Evolutionary conservation across 2,113 vertebrate genomes (phyloP).

Genomic region (Hypomesus transpacificus): DNA sequence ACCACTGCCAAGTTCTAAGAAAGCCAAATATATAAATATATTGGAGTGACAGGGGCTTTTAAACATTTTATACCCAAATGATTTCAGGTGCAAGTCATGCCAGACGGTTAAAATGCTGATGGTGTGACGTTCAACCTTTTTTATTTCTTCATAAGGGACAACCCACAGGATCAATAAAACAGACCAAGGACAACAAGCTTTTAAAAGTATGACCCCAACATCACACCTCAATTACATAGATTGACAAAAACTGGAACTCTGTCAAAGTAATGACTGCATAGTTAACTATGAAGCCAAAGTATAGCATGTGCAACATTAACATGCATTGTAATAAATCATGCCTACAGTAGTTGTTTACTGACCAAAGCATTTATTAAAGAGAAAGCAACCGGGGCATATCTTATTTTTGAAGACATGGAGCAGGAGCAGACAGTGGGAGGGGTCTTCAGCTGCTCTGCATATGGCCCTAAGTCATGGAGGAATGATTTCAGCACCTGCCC

Average conservation of each 20-base stretch:
- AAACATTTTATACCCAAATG: constrained; percentile 25
- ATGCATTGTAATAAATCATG: neutral
- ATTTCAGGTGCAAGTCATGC: constrained; percentile 16
- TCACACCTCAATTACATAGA: neutral
- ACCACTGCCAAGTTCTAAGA: constrained; percentile 17
- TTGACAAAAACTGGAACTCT: neutral
- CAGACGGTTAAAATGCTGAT: neutral
- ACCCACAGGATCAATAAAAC: neutral
- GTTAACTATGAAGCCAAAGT: no score
- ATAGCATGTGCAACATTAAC: neutral
- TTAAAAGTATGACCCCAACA: neutral
- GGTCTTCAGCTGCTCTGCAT: constrained; percentile 33
- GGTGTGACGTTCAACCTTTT: constrained; percentile 2
- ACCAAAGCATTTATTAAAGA: neutral
- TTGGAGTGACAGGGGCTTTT: constrained; percentile 22
- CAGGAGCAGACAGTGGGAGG: constrained; percentile 6
- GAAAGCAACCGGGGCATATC: neutral
- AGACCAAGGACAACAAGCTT: neutral
- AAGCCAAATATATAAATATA: constrained; percentile 31
- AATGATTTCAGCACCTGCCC: constrained; percentile 34
- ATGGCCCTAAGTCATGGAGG: constrained; percentile 27
- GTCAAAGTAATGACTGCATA: neutral
- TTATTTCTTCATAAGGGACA: constrained; percentile 1
- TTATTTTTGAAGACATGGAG: constrained; percentile 18
- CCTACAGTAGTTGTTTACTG: no score